Evolutionary conservation across 2,888 invertebrate species (phyloP).

Genomic region (Sphinx pinastri): DNA sequence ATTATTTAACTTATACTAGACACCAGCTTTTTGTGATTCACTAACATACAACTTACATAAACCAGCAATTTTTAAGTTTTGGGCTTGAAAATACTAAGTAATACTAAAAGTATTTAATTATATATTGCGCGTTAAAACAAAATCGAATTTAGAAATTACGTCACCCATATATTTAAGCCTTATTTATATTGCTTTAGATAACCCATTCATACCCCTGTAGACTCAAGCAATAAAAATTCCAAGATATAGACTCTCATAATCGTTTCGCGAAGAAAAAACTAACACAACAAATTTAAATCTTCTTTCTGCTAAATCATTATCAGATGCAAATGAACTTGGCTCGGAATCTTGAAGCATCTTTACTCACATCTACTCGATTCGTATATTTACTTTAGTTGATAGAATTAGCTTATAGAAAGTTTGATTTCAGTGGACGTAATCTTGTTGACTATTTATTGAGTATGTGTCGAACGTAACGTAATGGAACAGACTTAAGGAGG

Average conservation of each 20-base stretch:
- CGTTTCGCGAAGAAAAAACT: slow-evolving; percentile 2
- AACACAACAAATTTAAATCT: slow-evolving; percentile 5
- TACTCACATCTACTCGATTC: slow-evolving; percentile 11
- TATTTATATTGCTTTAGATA: not conserved
- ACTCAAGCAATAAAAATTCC: not conserved
- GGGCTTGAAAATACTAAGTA: no score
- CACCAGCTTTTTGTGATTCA: no score
- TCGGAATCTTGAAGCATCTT: slow-evolving; percentile 5
- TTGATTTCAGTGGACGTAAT: not conserved
- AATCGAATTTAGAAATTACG: no score
- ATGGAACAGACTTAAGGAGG: no score
- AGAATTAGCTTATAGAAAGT: not conserved
- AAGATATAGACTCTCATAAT: not conserved
- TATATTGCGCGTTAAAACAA: no score
- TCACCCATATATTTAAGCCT: not conserved
- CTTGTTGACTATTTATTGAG: not conserved
- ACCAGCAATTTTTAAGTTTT: no score
- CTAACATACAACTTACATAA: no score
- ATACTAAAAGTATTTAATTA: no score
- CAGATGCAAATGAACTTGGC: slow-evolving; percentile 23
- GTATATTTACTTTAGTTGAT: slow-evolving; percentile 8
- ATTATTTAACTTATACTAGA: no score
- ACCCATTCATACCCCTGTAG: not conserved
- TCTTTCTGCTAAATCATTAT: slow-evolving; percentile 19
- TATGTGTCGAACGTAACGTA: no score